These are phyloP conservation scores for Noctua pronuba DNA, from an alignment of 2,888 invertebrate species.

Conservation along the genomic window DNA sequence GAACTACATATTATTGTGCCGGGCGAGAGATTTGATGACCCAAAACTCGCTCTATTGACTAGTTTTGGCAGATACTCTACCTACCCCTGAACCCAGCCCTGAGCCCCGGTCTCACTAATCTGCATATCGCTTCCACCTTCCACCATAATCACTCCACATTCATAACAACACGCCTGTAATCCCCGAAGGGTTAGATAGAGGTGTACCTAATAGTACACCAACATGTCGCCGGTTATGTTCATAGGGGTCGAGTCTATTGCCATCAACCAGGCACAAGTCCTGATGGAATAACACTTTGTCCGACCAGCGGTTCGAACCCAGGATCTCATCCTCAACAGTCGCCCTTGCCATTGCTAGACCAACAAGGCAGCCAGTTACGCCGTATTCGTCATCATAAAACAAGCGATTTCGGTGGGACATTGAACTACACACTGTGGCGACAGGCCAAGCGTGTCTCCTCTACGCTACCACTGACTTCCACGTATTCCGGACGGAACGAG, in stretches of 20 bases:
- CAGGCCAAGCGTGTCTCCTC: conserved; percentile 79
- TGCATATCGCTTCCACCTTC: not conserved
- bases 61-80: too few species aligned
- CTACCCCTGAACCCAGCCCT: too few species aligned
- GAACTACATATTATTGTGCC: too few species aligned
- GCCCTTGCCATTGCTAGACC: not conserved
- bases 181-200: not conserved
- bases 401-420: conserved; percentile 68
- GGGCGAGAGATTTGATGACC: too few species aligned
- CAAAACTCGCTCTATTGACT: too few species aligned
- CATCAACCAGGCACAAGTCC: not conserved
- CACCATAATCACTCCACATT: not conserved
- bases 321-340: not conserved
- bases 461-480: conserved; percentile 68
- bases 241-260: not conserved
- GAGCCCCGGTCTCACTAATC: not conserved
- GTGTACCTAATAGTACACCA: not conserved
- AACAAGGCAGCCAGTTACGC: not conserved
- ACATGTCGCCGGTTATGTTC: not conserved
- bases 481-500: conserved; percentile 54
- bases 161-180: not conserved
- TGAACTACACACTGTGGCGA: conserved; percentile 71
- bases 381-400: conserved; percentile 13
- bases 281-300: not conserved
- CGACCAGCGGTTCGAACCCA: not conserved